phyloP scores from a whole-genome alignment of 2,797 vertebrate species.

The Ptychadena robeensis region DNA sequence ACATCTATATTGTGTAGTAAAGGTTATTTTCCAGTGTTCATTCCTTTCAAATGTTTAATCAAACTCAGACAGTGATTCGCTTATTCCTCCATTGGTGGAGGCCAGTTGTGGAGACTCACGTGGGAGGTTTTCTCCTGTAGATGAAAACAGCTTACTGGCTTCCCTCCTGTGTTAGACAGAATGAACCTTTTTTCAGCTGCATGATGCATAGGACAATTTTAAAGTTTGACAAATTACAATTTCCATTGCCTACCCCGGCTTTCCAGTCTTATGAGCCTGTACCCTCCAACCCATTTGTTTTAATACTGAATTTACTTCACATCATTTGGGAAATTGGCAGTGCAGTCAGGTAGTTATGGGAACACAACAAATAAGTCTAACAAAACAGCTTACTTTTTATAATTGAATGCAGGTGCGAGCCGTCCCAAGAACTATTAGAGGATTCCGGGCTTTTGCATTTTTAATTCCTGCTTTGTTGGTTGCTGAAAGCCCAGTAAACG shows the following conservation, averaged over 20 bases:
- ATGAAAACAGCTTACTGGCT: background rate
- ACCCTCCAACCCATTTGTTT: conserved; percentile 9
- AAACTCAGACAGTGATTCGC: background rate
- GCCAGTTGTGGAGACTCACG: background rate
- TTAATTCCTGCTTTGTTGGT: conserved; percentile 26
- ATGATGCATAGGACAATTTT: background rate
- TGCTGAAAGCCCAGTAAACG: conserved; percentile 39
- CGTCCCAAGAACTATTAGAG: conserved; percentile 17
- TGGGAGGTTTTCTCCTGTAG: background rate
- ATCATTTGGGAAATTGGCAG: conserved; percentile 37
- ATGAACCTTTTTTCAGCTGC: background rate
- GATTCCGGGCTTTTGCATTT: conserved; percentile 35
- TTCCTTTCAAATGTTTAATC: background rate
- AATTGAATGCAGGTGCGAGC: conserved; percentile 44
- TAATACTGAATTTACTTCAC: conserved; percentile 27
- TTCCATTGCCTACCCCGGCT: background rate
- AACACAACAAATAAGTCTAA: conserved; percentile 34
- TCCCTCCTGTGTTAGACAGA: background rate
- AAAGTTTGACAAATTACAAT: conserved; percentile 1
- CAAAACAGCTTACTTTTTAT: conserved; percentile 17
- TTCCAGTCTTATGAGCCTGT: background rate
- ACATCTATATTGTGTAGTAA: background rate
- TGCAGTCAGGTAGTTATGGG: conserved; percentile 34
- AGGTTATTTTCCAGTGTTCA: background rate
- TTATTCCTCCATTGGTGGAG: background rate